A percentile compares a stretch with the other conserved stretches of the same genome.
Evolutionary conservation across 2,888 invertebrate genomes (phyloP).

Genomic region (Philereme transversata): DNA sequence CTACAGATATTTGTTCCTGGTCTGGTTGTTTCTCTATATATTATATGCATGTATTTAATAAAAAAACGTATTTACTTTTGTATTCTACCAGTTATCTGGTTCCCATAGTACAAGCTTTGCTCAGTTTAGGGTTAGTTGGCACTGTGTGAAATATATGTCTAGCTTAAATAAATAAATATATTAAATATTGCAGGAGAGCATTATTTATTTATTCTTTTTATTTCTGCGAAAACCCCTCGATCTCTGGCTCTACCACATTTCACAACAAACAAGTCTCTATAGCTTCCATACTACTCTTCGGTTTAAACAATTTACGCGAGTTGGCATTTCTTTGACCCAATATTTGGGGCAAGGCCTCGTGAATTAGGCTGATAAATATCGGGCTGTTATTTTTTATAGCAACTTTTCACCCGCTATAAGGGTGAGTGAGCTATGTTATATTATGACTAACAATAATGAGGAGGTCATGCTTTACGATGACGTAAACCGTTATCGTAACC

Average conservation of each 20-base stretch:
- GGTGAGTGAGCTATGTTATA: slow-evolving; percentile 33
- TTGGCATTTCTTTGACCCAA: slow-evolving; percentile 58
- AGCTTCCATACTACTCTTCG: not conserved
- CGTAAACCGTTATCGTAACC: slow-evolving; percentile 31
- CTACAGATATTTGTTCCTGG: too few relatives aligned
- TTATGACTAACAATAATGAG: slow-evolving; percentile 42
- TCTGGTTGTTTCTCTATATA: too few relatives aligned
- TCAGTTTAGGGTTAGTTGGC: too few relatives aligned
- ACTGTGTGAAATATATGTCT: too few relatives aligned
- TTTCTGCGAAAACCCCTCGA: too few relatives aligned
- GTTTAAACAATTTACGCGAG: slow-evolving; percentile 33
- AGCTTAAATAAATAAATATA: too few relatives aligned
- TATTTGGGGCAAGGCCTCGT: slow-evolving; percentile 64
- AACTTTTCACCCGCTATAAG: slow-evolving; percentile 44
- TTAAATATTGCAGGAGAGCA: too few relatives aligned
- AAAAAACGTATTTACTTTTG: too few relatives aligned
- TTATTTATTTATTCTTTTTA: too few relatives aligned
- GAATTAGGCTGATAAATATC: slow-evolving; percentile 65
- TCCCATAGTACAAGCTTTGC: too few relatives aligned
- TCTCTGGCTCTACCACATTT: not conserved
- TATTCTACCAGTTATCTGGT: too few relatives aligned
- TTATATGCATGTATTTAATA: too few relatives aligned
- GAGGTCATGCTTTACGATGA: slow-evolving; percentile 39
- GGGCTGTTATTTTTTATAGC: slow-evolving; percentile 61
- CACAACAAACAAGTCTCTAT: not conserved